phyloP scores from a whole-genome alignment of 2,797 vertebrate species.

The Rhinatrema bivittatum region DNA sequence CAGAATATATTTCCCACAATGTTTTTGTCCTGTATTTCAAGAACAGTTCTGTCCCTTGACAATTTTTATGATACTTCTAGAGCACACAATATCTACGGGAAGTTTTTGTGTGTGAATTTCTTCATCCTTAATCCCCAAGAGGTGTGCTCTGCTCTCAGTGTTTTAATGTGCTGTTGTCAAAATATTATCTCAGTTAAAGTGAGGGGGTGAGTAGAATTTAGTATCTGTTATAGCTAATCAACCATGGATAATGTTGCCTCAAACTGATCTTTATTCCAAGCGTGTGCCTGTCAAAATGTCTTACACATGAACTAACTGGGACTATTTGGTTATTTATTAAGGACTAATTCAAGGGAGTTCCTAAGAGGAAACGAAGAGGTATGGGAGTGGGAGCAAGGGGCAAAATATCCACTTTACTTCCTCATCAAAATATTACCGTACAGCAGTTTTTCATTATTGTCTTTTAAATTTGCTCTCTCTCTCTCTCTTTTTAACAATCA shows the following conservation, averaged over 20 bases:
- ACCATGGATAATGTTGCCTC: neutral
- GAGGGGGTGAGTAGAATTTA: neutral
- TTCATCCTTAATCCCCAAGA: conserved; percentile 5
- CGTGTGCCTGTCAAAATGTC: no score
- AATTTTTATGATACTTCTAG: conserved; percentile 10
- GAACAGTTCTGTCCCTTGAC: conserved; percentile 2
- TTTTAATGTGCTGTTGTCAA: conserved; percentile 4
- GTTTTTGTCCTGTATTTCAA: conserved; percentile 4
- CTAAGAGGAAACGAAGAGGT: no score
- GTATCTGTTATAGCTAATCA: neutral
- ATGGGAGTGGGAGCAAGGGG: no score
- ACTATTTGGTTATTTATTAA: no score
- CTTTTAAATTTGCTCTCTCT: no score
- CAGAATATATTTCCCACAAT: neutral
- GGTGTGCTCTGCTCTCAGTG: neutral
- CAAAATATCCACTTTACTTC: no score
- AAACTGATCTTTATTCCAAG: neutral
- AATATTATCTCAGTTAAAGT: neutral
- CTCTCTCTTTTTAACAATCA: no score
- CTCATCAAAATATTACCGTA: no score
- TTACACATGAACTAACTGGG: no score
- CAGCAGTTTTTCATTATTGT: no score
- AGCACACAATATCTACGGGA: neutral
- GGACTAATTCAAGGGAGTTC: no score
- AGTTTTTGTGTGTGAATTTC: neutral